These are phyloP conservation scores for Drosophila pseudotalamancana DNA, from an alignment of 2,888 invertebrate genomes.

Conservation along the genomic window DNA sequence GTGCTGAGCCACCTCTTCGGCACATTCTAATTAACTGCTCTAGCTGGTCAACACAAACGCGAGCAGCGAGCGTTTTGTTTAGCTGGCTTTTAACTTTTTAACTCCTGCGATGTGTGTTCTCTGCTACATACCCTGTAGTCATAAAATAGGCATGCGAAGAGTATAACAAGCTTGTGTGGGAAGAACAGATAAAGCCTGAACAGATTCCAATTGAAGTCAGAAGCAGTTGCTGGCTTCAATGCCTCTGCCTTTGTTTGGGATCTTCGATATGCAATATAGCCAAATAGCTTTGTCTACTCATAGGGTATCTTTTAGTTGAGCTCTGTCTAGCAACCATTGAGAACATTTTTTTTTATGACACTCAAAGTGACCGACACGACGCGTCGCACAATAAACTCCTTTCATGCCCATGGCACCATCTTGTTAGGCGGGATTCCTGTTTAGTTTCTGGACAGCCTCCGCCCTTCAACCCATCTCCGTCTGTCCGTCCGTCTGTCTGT, in stretches of 20 bases:
- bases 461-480: slow-evolving; percentile 3
- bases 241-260: neutral
- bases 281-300: neutral
- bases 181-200: too few relatives aligned
- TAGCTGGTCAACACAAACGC: slow-evolving; percentile 77
- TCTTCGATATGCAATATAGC: too few relatives aligned
- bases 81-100: slow-evolving; percentile 76
- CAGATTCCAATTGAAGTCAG: neutral
- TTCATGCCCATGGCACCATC: slow-evolving; percentile 66
- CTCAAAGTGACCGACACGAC: slow-evolving; percentile 77
- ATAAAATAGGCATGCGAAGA: slow-evolving; percentile 8
- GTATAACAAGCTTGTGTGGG: neutral
- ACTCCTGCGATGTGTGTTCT: slow-evolving; percentile 34
- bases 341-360: slow-evolving; percentile 65
- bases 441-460: slow-evolving; percentile 18
- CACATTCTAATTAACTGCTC: slow-evolving; percentile 81
- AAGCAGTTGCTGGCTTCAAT: too few relatives aligned
- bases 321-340: neutral
- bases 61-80: slow-evolving; percentile 71
- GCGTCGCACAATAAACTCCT: slow-evolving; percentile 78
- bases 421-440: slow-evolving; percentile 73
- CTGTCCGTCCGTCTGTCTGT: neutral
- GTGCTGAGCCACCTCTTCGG: slow-evolving; percentile 39
- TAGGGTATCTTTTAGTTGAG: slow-evolving; percentile 1
- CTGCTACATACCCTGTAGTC: slow-evolving; percentile 8